phyloP scores from a whole-genome alignment of 2,113 vertebrate species.

The Cichladusa arquata region DNA sequence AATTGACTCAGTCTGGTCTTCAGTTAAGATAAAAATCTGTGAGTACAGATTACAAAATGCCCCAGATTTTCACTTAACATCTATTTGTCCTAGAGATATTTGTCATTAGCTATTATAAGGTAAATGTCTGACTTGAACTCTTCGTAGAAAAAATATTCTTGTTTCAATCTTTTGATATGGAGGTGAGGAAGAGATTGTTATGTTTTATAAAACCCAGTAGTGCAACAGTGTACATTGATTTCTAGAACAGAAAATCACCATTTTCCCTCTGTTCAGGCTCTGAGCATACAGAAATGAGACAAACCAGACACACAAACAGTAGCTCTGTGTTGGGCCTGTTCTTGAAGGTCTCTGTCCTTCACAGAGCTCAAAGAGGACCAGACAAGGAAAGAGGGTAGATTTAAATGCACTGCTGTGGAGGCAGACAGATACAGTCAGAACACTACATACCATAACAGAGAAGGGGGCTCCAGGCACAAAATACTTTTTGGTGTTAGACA shows the following conservation, averaged over 20 bases:
- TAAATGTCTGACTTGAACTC: neutral
- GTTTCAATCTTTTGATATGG: neutral
- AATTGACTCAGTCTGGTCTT: neutral
- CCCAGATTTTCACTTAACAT: neutral
- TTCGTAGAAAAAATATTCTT: neutral
- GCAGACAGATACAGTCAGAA: rapidly evolving
- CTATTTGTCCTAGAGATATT: neutral
- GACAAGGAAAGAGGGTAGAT: neutral
- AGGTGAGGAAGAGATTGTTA: neutral
- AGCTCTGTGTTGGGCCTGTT: neutral
- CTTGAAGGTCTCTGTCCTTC: neutral
- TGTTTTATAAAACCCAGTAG: neutral
- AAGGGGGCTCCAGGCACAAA: conserved; percentile 72
- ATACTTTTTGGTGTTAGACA: conserved; percentile 72
- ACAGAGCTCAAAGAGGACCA: neutral
- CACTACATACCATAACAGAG: conserved; percentile 60
- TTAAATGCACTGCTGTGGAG: neutral
- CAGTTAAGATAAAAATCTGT: neutral
- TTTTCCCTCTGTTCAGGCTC: neutral
- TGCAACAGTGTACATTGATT: neutral
- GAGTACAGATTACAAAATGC: neutral
- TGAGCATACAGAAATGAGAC: neutral
- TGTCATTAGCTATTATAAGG: neutral
- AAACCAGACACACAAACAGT: neutral
- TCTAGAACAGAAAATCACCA: neutral